Percentiles rank a stretch among this genome's conserved stretches.
Evolutionary conservation across 1,140 invertebrate species (phyloP).

Genomic region (Caenorhabditis tropicalis): DNA sequence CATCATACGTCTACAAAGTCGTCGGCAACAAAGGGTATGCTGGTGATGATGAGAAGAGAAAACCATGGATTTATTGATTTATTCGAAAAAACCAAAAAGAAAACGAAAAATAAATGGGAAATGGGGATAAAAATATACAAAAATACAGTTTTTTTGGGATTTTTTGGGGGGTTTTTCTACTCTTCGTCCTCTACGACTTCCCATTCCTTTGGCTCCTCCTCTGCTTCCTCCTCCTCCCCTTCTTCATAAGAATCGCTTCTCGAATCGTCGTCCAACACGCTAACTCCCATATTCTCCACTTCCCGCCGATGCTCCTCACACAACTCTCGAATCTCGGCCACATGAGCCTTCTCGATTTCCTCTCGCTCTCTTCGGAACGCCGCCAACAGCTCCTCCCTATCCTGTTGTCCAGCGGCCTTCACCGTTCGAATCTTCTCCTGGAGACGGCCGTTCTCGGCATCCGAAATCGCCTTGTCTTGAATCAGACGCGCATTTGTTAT

Average conservation of each 20-base stretch:
- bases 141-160: too few relatives aligned
- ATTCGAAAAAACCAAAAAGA: neutral
- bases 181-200: slow-evolving; percentile 5
- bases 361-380: too few relatives aligned
- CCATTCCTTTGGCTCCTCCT: neutral
- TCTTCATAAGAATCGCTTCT: neutral
- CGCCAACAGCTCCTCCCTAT: neutral
- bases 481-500: neutral
- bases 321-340: too few relatives aligned
- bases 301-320: neutral
- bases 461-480: too few relatives aligned
- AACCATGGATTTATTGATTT: slow-evolving; percentile 15
- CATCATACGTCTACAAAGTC: neutral
- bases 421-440: neutral
- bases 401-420: neutral
- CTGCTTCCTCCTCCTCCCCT: neutral
- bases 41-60: too few relatives aligned
- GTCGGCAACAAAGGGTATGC: slow-evolving; percentile 24
- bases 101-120: neutral
- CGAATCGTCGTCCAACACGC: neutral
- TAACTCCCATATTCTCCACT: neutral
- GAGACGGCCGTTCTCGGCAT: neutral
- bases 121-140: neutral
- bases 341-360: too few relatives aligned
- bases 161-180: too few relatives aligned